Percentiles rank a stretch among this genome's conserved stretches.
Evolutionary conservation across 2,113 vertebrate genomes (phyloP).

Genomic region (Myotis brandtii): DNA sequence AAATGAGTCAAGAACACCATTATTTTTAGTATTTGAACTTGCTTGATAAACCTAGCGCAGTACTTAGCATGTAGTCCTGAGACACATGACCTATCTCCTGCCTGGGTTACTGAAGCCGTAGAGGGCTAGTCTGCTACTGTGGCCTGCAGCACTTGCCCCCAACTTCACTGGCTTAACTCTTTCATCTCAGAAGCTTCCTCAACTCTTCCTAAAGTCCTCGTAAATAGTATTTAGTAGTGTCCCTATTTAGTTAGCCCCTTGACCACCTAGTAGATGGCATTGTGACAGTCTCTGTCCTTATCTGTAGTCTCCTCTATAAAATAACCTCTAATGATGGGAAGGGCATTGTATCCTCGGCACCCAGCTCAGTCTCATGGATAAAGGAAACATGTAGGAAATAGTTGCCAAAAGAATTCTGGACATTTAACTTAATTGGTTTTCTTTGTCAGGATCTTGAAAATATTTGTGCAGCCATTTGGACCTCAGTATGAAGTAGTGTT

Average conservation of each 20-base stretch:
- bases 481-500: slow-evolving; percentile 96
- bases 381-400: not conserved
- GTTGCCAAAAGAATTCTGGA: not conserved
- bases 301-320: not conserved
- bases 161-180: not conserved
- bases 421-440: slow-evolving; percentile 48
- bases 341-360: not conserved
- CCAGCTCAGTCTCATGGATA: not conserved
- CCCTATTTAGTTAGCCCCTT: not conserved
- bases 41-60: not conserved
- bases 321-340: not conserved
- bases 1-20: not conserved
- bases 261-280: not conserved
- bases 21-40: not conserved
- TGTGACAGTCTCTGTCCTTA: not conserved
- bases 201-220: not conserved
- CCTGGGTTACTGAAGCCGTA: not conserved
- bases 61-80: not conserved
- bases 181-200: not conserved
- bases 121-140: not conserved
- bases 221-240: not conserved
- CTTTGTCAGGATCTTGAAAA: slow-evolving; percentile 91
- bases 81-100: not conserved
- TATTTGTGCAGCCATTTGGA: slow-evolving; percentile 94
- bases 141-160: not conserved